Evolutionary conservation across 2,113 vertebrate species (phyloP), one percentile per base, ranked within the genome.

Genomic region (Limanda limanda): DNA sequence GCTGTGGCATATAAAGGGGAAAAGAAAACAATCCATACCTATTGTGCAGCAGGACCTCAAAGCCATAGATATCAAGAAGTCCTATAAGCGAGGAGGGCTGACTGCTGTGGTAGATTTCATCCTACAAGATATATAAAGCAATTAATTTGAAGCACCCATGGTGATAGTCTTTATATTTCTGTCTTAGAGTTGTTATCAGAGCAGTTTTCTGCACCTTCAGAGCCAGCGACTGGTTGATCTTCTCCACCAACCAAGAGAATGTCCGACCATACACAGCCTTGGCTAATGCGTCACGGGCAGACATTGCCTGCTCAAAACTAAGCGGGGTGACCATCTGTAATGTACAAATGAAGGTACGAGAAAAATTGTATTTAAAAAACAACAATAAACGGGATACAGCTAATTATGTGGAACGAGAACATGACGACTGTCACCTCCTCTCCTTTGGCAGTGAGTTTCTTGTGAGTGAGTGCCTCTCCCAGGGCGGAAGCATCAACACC

Each of bases 1-100:
- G 10, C 14, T 4, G 15, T 2, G 23, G 63, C 11, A 14, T 24
- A 58, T n/a, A 27, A 70, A 15, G 11, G 21, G 15, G 0, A 64
- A 23, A 37, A 21, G 12, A 42, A 13, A 42, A 42, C 40, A 35
- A 70, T 10, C 54, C 12, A 10, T 74, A 98, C 98, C 97, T 98
- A 86, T 99, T 99, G 85, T 96, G 94, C 82, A 98, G 96, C 83
- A 99, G 96, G 69, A 99, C 97, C 79, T 99, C 98, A 81, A 99
- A 99, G n/a, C 98, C 98, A 25, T 99, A 99, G 86, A 99, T 98
- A 61, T 99, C 98, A 31, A 99, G 92, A 66, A 99, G 94, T 5
- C 98, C 98, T 5, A 99, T 95, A 51, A 98, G 95, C 0, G 97
- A 96, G 48, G 96, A 96, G 76, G 90, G 90, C 68, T 95, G 97